Evolutionary conservation across 2,888 invertebrate genomes (phyloP), one percentile per base, ranked within the genome.

Genomic region (Drosophila anomalata): DNA sequence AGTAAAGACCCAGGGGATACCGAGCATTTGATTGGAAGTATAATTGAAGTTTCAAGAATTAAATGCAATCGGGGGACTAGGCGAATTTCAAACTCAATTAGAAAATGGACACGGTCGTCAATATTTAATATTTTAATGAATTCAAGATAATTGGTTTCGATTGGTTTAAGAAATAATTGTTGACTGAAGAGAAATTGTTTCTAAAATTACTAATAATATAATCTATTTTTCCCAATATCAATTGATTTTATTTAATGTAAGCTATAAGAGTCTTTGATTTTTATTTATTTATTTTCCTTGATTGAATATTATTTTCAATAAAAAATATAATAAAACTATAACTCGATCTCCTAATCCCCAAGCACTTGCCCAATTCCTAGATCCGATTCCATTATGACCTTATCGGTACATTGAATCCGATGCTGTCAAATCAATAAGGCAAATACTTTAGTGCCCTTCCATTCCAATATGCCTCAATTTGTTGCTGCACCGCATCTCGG

Each of bases 391-490:
- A 65, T 65, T 65, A 65, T 66, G 66, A 66, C 52, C 65, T 46
- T 65, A 65, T 65, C 65, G 46, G 66, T 48, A 66, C 65, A 66
- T 66, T 66, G 67, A 66, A 66, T 66, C 47, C 53, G 67, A 66
- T 48, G 66, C 54, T 66, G 65, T 66, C 71, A 71, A 71, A 71
- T 71, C 65, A 65, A 65, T 65, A 65, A 65, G 65, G 65, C 65
- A 65, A 65, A 65, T 65, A 65, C 65, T 65, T 65, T 65, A 65
- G 65, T 65, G 63, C 65, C 65, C 66, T 65, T 65, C 65, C 61
- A 74, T 74, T 74, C 74, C 68, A 61, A 87, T 84, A 81, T 84
- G 81, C 78, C 76, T 78, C 75, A 75, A 68, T 74, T 73, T 70
- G 78, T 78, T 76, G 79, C 62, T 75, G 85, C 76, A 82, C 79